A percentile compares a stretch with the other conserved stretches of the same genome.
Conservation (phyloP, 2,113 vertebrate species). For the Paradisaea rubra region DNA sequence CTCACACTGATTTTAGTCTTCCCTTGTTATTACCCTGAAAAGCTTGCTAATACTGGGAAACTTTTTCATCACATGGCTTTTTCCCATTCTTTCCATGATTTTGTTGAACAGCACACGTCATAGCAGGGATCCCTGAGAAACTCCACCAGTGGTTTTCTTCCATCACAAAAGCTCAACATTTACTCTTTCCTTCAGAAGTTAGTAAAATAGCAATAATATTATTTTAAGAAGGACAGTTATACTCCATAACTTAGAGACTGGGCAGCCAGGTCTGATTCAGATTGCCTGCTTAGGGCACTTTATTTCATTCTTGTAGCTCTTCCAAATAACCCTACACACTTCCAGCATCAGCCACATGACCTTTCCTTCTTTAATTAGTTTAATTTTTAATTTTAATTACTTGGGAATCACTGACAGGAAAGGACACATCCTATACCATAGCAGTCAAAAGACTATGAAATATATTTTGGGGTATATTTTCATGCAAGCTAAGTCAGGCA, state of each 20-base stretch:
- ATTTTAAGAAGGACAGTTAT: not conserved
- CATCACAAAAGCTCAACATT: not conserved
- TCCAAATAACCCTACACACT: not conserved
- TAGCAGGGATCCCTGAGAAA: not conserved
- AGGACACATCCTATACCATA: not conserved
- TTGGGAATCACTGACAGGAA: not conserved
- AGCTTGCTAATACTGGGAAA: not conserved
- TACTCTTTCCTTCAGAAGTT: not conserved
- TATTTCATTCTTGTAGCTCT: not conserved
- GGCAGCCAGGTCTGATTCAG: not conserved
- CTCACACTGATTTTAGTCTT: not conserved
- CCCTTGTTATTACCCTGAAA: not conserved
- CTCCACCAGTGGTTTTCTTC: rapidly evolving
- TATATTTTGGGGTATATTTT: not conserved
- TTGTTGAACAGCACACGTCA: not conserved
- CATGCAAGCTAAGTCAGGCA: not conserved
- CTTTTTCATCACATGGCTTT: not conserved
- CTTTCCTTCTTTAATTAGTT: not conserved
- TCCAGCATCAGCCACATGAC: not conserved
- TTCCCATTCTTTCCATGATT: not conserved
- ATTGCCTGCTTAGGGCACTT: not conserved
- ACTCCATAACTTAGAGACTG: not conserved
- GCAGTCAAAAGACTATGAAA: not conserved
- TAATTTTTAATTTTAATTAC: not conserved
- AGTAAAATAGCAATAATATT: not conserved